Evolutionary conservation across 2,888 invertebrate species (phyloP).

Genomic region (Monopis laevigella): DNA sequence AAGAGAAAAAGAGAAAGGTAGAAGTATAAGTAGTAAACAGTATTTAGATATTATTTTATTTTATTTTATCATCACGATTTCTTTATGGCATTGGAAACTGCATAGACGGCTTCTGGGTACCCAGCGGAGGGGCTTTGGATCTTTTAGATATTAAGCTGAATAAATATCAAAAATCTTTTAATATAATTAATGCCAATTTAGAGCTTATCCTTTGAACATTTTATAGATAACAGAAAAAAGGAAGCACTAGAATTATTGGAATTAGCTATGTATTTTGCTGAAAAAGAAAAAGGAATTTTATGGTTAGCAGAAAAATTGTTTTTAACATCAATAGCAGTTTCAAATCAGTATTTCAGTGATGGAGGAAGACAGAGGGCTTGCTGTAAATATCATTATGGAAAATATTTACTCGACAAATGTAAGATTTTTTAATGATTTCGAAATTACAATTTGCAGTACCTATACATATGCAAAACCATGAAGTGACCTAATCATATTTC

Average conservation of each 20-base stretch:
- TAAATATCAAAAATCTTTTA: too few species aligned
- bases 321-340: slow-evolving; percentile 49
- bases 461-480: too few species aligned
- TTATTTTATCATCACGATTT: background rate
- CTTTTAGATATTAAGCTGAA: too few species aligned
- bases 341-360: slow-evolving; percentile 45
- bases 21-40: too few species aligned
- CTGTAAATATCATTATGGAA: slow-evolving; percentile 60
- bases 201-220: too few species aligned
- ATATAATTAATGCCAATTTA: too few species aligned
- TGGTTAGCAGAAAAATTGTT: slow-evolving; percentile 69
- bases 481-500: too few species aligned
- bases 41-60: background rate
- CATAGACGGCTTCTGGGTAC: background rate
- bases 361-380: slow-evolving; percentile 57
- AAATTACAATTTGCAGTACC: too few species aligned
- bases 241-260: slow-evolving; percentile 47
- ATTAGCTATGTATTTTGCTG: slow-evolving; percentile 46
- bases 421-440: slow-evolving; percentile 28
- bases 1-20: slow-evolving; percentile 41
- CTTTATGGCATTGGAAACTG: background rate
- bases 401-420: slow-evolving; percentile 64
- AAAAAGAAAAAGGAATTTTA: slow-evolving; percentile 54
- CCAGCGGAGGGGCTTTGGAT: too few species aligned
- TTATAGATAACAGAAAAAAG: slow-evolving; percentile 43